Evolutionary conservation across 53 echinoderm and acorn worm species (phyloP), one percentile per base, ranked within the genome.

Genomic region (Holothuria leucospilota): DNA sequence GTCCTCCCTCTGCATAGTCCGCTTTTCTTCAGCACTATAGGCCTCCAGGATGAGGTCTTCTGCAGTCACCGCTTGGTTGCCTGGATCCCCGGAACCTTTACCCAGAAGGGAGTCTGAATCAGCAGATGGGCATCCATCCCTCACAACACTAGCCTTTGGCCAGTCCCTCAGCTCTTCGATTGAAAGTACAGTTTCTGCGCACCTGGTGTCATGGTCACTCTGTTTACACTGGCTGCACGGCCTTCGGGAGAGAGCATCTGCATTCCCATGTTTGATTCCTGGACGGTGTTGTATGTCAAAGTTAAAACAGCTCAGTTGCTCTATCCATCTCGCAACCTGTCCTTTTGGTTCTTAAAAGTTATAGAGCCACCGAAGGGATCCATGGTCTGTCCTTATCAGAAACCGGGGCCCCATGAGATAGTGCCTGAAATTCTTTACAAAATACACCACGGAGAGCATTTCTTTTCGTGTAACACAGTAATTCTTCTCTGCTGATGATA

Each of bases 351-450:
- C n/a, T 14, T 60, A 73, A 62, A 86, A 86, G 27, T 73, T 86
- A 39, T 51, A 59, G 5, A 86, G 29, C 86, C 86, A 86, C 25
- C 61, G 28, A 11, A 86, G 62, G 21, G 73, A 86, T 4, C 73
- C 86, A 74, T 86, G 86, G 40, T 86, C 75, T 53, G 86, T 73
- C 8, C 86, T 53, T 13, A 86, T 61, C n/a, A 58, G 27, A 25
- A 86, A 18, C 28, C 51, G 20, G 24, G 24, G 86, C n/a, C 73
- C 86, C 21, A 70, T 53, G 49, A 86, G 40, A 56, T 86, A 86
- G 23, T 72, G 86, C 13, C 86, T 60, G 63, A 73, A 86, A 25
- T 86, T 16, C n/a, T n/a, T n/a, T n/a, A n/a, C n/a, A n/a, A n/a
- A n/a, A n/a, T n/a, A n/a, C n/a, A n/a, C n/a, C n/a, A 86, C 72